These are phyloP conservation scores for Cydia pomonella DNA, from an alignment of 1,140 invertebrate species.

Conservation along the genomic window DNA sequence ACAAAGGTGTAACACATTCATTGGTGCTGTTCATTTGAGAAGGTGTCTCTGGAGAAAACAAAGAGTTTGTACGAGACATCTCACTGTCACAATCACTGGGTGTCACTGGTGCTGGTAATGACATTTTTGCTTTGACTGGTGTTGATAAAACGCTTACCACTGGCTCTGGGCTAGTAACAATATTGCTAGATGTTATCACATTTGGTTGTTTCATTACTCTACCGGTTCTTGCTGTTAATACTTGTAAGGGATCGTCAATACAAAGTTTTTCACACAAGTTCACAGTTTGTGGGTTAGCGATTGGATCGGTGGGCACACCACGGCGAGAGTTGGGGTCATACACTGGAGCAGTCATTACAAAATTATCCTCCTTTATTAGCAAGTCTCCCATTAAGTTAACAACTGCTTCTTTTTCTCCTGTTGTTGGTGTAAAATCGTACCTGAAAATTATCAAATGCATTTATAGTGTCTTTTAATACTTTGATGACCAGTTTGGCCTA, in stretches of 20 bases:
- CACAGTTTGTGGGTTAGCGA: slow-evolving; percentile 91
- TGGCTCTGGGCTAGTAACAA: background rate
- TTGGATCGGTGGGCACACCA: slow-evolving; percentile 69
- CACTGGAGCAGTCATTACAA: slow-evolving; percentile 86
- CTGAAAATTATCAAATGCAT: slow-evolving; percentile 66
- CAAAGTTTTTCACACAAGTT: slow-evolving; percentile 89
- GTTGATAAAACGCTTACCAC: slow-evolving; percentile 36
- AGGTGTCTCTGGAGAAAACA: slow-evolving; percentile 43
- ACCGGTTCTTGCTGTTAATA: slow-evolving; percentile 65
- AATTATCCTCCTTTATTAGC: slow-evolving; percentile 87
- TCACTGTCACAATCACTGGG: slow-evolving; percentile 55
- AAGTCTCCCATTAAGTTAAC: slow-evolving; percentile 85
- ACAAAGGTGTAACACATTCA: slow-evolving; percentile 57
- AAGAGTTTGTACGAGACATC: slow-evolving; percentile 46
- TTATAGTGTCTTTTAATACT: too few relatives aligned
- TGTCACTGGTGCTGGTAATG: slow-evolving; percentile 67
- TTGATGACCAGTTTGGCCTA: too few relatives aligned
- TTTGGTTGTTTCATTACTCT: slow-evolving; percentile 54
- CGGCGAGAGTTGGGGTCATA: slow-evolving; percentile 79
- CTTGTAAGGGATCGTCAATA: slow-evolving; percentile 72
- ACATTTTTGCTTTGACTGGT: slow-evolving; percentile 61
- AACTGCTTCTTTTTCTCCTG: slow-evolving; percentile 87
- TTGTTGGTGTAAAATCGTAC: slow-evolving; percentile 88
- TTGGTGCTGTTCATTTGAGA: slow-evolving; percentile 49
- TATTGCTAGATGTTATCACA: slow-evolving; percentile 38